These are phyloP conservation scores for Aphis gossypii DNA, from an alignment of 1,140 invertebrate genomes.

Conservation along the genomic window DNA sequence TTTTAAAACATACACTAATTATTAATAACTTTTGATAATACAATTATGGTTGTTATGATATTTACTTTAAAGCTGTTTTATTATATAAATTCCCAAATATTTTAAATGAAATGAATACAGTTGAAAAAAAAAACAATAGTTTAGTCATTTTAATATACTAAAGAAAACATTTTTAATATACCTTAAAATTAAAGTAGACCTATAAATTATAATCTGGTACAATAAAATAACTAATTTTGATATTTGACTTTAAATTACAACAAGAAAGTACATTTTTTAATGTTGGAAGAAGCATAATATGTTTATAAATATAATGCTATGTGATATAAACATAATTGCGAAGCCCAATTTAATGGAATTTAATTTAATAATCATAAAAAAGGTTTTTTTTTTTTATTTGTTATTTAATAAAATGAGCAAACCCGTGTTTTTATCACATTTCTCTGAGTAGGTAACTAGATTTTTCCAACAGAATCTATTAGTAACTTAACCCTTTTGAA, in stretches of 20 bases:
- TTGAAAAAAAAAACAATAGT: neutral
- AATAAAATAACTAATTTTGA: neutral
- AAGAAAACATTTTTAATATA: neutral
- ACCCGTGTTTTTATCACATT: slow-evolving; percentile 55
- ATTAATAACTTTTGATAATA: neutral
- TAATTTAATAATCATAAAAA: slow-evolving; percentile 5
- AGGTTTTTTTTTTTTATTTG: neutral
- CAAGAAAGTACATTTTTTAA: neutral
- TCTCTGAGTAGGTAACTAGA: slow-evolving; percentile 55
- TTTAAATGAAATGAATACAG: neutral
- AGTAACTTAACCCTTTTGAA: slow-evolving; percentile 53
- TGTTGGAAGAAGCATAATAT: neutral
- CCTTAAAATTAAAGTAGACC: too few species aligned
- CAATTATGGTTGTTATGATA: slow-evolving; percentile 2
- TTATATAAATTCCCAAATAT: neutral
- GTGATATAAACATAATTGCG: neutral
- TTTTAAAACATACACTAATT: neutral
- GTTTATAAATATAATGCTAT: slow-evolving; percentile 1
- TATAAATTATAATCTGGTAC: neutral
- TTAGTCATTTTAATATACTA: neutral
- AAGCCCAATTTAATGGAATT: slow-evolving; percentile 10
- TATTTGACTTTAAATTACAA: neutral
- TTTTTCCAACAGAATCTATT: slow-evolving; percentile 45
- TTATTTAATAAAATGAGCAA: slow-evolving; percentile 55
- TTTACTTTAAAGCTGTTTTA: neutral